These are phyloP conservation scores for Volucella inanis DNA, from an alignment of 2,888 invertebrate genomes.

Conservation along the genomic window DNA sequence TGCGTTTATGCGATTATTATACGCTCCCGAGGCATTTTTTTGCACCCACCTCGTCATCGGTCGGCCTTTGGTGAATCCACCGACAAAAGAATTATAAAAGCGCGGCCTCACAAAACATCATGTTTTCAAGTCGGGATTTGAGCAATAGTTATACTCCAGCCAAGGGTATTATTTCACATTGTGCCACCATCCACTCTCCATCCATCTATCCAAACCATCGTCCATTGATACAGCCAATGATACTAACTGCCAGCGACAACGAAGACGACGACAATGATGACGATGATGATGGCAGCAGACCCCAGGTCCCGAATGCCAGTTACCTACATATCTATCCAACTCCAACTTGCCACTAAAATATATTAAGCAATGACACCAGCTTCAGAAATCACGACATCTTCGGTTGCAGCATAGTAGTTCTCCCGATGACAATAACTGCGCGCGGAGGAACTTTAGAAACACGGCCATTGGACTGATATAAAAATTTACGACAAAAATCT, in stretches of 20 bases:
- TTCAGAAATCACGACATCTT: slow-evolving; percentile 71
- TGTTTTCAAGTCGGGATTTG: slow-evolving; percentile 72
- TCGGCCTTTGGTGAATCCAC: slow-evolving; percentile 69
- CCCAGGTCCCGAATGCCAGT: slow-evolving; percentile 20
- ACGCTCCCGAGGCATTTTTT: slow-evolving; percentile 75
- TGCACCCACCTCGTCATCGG: slow-evolving; percentile 77
- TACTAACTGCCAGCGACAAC: slow-evolving; percentile 21
- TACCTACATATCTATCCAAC: slow-evolving; percentile 37
- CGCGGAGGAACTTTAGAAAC: not conserved
- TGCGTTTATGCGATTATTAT: slow-evolving; percentile 77
- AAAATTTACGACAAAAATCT: slow-evolving; percentile 82
- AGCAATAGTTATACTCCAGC: slow-evolving; percentile 72
- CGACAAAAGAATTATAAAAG: slow-evolving; percentile 76
- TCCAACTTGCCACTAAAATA: slow-evolving; percentile 68
- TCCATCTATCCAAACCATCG: slow-evolving; percentile 46
- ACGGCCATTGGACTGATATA: slow-evolving; percentile 76
- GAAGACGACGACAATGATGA: slow-evolving; percentile 42
- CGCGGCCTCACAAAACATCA: slow-evolving; percentile 71
- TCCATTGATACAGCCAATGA: no score
- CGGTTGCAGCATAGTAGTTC: not conserved
- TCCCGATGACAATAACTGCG: slow-evolving; percentile 51
- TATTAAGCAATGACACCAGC: slow-evolving; percentile 74
- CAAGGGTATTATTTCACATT: slow-evolving; percentile 71
- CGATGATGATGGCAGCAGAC: slow-evolving; percentile 58
- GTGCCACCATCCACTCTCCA: slow-evolving; percentile 66